Base-by-base conservation (phyloP, 2,113 vertebrate genomes). In the Corythoichthys intestinalis region DNA sequence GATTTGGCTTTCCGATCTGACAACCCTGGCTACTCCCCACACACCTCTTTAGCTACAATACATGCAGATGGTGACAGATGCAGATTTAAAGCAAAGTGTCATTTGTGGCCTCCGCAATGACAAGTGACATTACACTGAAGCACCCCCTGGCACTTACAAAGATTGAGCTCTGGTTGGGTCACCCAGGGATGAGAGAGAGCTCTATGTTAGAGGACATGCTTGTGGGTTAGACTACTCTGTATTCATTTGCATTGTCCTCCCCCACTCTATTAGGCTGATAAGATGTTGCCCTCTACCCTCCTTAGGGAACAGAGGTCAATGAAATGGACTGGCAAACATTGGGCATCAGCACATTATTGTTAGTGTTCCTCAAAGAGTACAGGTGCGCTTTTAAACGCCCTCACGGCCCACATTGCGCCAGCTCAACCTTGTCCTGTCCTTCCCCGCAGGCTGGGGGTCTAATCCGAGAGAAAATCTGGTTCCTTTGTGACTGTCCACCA, bases 391-490 rank as follows among this genome's bases (percentile, higher is more conserved):
- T 52, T 61, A 62, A 69, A 56, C 58, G 54, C 58, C 10, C 56
- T 73, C 49, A 66, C 37, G 50, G 35, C 52, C 64, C 62, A n/a
- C 34, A 53, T 34, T 60, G 50, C 35, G 1, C 39, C 20, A 56
- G 46, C 54, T 11, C 39, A 38, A 28, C 52, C 53, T 69, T 69
- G 46, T 35, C 15, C 70, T 53, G 59, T 71, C 72, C 48, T 68
- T 50, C 44, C 75, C 50, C 77, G 79, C 59, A 35, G 59, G 79
- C 70, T 56, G 57, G 59, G 74, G 67, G 64, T 72, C 54, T 84
- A 83, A 91, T 91, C 91, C 86, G 65, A 67, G 63, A 70, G 75
- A 73, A 72, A 81, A 90, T 91, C 87, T 83, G 70, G 0, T 64
- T 68, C 73, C 69, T 87, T 86, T 88, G 82, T 88, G 74, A 59